A percentile compares a stretch with the other conserved stretches of the same genome.
phyloP scores from a whole-genome alignment of 2,113 vertebrate species.

The Lota lota region DNA sequence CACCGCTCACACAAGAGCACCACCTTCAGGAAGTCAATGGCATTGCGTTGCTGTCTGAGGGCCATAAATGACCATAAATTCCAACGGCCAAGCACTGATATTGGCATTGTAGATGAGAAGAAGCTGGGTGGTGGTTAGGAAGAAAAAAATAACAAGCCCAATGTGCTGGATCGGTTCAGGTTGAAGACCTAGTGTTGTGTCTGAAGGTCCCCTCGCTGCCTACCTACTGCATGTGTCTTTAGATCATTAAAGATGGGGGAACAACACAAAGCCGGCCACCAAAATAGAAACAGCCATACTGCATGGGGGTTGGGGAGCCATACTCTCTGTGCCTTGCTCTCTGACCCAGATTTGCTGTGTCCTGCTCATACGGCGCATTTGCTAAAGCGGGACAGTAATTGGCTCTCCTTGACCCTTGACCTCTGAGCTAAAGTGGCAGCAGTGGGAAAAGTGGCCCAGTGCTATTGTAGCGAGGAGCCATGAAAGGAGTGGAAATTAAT shows the following conservation, averaged over 20 bases:
- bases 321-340: constrained; percentile 37
- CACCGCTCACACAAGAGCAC: constrained; percentile 51
- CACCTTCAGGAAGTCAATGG: constrained; percentile 53
- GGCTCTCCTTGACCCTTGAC: constrained; percentile 17
- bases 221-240: too few species aligned
- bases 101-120: background rate
- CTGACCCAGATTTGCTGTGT: constrained; percentile 34
- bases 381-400: constrained; percentile 61
- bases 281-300: constrained; percentile 33
- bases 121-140: too few species aligned
- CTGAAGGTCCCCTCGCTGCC: background rate
- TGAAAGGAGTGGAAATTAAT: background rate
- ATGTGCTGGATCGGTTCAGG: background rate
- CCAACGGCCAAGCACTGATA: background rate
- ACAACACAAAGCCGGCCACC: constrained; percentile 49
- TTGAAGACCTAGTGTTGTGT: constrained; percentile 18
- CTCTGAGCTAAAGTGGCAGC: background rate
- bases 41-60: constrained; percentile 26
- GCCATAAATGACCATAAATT: background rate
- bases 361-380: constrained; percentile 26
- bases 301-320: constrained; percentile 42
- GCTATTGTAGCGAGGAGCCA: background rate
- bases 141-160: too few species aligned
- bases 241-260: constrained; percentile 12
- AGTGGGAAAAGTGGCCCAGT: background rate